Base-by-base conservation (phyloP, 1,140 invertebrate genomes). In the Cryptotermes secundus region DNA sequence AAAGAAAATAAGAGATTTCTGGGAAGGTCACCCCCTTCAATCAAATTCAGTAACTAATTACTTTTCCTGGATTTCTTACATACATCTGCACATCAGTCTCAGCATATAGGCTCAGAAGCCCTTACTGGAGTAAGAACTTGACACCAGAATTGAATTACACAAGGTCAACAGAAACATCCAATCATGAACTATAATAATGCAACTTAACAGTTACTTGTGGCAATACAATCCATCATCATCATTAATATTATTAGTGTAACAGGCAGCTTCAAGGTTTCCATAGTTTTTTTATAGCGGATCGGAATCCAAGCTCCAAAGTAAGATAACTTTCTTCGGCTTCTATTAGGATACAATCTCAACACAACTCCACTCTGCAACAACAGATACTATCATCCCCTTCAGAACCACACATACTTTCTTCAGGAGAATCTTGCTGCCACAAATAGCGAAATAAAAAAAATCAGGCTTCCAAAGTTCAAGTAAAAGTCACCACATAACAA, bases 91-190 rank as follows among this genome's bases (percentile, higher is more conserved):
- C 59, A 72, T 72, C 59, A 72, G 59, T 72, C 59, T 72, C 59
- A 31, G 1, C 3, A 72, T 31, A n/a, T n/a, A 72, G 59, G 59
- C 59, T 72, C n/a, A 16, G n/a, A n/a, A 72, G 59, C 59, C 59
- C n/a, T 72, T 72, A 72, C 26, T 26, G 59, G 59, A 16, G 31
- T 31, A 72, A 72, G 26, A 72, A 31, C 59, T 16, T 72, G n/a
- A 72, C 59, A 72, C 59, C 59, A 72, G 59, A 72, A 72, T 14
- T 31, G 26, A 72, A 72, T 72, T 72, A 31, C 26, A 72, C 59
- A 72, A 72, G 59, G 59, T 59, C 26, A 31, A 72, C n/a, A 72
- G 59, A 72, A 72, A 72, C n/a, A 72, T 72, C 59, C 59, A 72
- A 72, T 72, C 9, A 72, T 59, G 24, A 72, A 72, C 59, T 31